Evolutionary conservation across 1,140 invertebrate species (phyloP).

Genomic region (Solen grandis): DNA sequence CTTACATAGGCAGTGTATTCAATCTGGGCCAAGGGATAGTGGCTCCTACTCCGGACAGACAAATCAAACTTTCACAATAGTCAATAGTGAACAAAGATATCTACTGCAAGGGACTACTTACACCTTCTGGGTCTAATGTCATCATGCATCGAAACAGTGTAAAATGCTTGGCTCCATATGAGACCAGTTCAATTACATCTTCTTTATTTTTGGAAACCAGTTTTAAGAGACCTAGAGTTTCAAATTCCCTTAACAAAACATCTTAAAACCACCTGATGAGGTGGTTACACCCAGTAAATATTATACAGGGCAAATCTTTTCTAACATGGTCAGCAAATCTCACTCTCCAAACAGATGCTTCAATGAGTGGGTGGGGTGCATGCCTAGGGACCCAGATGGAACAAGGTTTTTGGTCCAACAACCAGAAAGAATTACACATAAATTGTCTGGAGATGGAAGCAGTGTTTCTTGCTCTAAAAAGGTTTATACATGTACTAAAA

Average conservation of each 20-base stretch:
- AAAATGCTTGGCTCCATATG: conserved; percentile 1
- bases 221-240: not conserved
- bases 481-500: conserved; percentile 36
- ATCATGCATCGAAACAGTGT: conserved; percentile 4
- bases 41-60: too few species aligned
- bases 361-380: not conserved
- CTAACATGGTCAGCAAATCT: not conserved
- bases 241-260: conserved; percentile 5
- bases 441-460: conserved; percentile 53
- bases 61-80: not conserved
- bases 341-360: conserved; percentile 20
- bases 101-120: not conserved
- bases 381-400: conserved; percentile 15
- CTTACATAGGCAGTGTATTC: conserved; percentile 4
- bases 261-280: conserved; percentile 27
- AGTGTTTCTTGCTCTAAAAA: conserved; percentile 29
- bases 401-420: not conserved
- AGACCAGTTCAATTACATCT: not conserved
- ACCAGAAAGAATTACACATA: not conserved
- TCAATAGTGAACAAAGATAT: not conserved
- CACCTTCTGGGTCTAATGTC: conserved; percentile 4
- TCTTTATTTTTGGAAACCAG: not conserved
- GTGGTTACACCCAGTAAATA: conserved; percentile 28
- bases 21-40: too few species aligned
- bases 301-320: not conserved